Evolutionary conservation across 2,888 invertebrate species (phyloP).

Genomic region (Cerceris rybyensis): DNA sequence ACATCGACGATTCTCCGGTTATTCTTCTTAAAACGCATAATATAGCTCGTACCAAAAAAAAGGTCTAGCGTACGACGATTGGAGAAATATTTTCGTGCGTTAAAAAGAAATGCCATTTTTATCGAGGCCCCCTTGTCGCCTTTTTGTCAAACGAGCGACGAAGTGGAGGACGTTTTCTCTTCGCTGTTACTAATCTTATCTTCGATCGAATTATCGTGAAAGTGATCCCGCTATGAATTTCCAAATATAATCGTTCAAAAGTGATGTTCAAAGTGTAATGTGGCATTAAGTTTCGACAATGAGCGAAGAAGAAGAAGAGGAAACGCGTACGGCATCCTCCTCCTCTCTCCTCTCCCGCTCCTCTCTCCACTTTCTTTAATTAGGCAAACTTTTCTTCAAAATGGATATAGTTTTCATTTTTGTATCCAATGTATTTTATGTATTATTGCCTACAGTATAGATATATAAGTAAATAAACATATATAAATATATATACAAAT

Average conservation of each 20-base stretch:
- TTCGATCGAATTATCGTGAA: not conserved
- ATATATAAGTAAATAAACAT: conserved; percentile 51
- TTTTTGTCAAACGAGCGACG: not conserved
- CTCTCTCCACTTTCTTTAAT: conserved; percentile 18
- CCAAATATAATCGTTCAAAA: conserved; percentile 10
- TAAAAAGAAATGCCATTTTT: not conserved
- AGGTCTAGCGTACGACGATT: no score
- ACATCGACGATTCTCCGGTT: no score
- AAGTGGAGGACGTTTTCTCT: not conserved
- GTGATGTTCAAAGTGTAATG: conserved; percentile 5
- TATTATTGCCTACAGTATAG: conserved; percentile 66
- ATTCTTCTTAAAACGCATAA: no score
- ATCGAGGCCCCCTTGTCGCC: not conserved
- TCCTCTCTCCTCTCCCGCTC: not conserved
- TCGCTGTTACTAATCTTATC: not conserved
- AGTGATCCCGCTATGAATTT: conserved; percentile 25
- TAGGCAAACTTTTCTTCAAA: conserved; percentile 29
- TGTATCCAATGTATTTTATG: conserved; percentile 67
- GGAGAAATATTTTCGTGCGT: not conserved
- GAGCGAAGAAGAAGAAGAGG: not conserved
- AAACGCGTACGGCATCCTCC: conserved; percentile 41
- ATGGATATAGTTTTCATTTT: conserved; percentile 54
- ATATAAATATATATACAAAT: conserved; percentile 34
- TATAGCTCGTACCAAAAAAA: no score
- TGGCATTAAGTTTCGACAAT: not conserved